These are phyloP conservation scores for Camelus bactrianus DNA, from an alignment of 2,113 vertebrate genomes.

Conservation along the genomic window DNA sequence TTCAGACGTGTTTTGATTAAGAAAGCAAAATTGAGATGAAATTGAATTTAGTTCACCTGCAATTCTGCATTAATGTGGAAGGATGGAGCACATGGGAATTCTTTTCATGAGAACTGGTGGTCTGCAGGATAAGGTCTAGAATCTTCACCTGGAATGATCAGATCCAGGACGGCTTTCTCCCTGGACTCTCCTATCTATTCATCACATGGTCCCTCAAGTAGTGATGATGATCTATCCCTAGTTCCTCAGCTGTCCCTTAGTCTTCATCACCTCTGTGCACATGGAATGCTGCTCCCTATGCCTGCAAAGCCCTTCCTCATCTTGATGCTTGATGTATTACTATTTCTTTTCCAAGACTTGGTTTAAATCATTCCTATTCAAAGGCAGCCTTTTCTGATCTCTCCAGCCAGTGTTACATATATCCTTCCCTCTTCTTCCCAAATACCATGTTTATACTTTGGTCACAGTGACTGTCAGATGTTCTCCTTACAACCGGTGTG, in stretches of 20 bases:
- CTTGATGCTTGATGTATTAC: neutral
- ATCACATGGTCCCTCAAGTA: fast-evolving
- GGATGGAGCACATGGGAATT: fast-evolving
- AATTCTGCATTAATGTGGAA: neutral
- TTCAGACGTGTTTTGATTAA: neutral
- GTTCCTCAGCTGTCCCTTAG: neutral
- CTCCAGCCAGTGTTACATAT: neutral
- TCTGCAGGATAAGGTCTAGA: neutral
- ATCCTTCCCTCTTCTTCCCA: neutral
- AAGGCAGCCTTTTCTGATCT: neutral
- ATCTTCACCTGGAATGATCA: neutral
- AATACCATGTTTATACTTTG: neutral
- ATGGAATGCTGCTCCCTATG: neutral
- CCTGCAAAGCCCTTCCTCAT: neutral
- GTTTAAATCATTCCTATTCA: neutral
- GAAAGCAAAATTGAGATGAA: neutral
- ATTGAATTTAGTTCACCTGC: neutral
- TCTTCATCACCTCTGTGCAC: neutral
- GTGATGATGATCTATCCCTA: fast-evolving
- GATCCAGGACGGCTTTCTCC: neutral
- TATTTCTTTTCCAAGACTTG: neutral
- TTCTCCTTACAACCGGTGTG: neutral
- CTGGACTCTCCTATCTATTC: neutral
- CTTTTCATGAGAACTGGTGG: neutral
- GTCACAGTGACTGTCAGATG: neutral